phyloP scores from a whole-genome alignment of 2,888 invertebrate genomes.

The Steinernema scapterisci region DNA sequence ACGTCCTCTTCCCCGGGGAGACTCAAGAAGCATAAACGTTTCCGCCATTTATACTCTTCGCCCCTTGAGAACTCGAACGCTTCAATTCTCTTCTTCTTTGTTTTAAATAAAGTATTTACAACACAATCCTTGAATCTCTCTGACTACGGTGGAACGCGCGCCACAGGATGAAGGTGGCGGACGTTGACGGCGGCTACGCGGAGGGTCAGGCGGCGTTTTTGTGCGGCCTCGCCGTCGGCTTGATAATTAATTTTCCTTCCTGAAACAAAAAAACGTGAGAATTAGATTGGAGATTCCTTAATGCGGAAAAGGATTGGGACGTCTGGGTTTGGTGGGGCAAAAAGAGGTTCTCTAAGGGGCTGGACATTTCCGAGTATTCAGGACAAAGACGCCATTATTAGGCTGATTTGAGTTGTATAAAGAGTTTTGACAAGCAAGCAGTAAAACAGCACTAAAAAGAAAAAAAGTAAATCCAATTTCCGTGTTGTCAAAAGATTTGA shows the following conservation, averaged over 20 bases:
- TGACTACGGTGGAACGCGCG: too few species aligned
- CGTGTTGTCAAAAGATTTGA: too few species aligned
- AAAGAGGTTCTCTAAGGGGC: neutral
- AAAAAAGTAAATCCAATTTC: too few species aligned
- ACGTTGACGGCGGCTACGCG: neutral
- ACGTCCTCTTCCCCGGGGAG: neutral
- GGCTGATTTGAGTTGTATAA: too few species aligned
- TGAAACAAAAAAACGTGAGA: neutral
- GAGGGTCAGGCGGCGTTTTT: slow-evolving; percentile 11
- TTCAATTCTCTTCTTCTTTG: neutral
- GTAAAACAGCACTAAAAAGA: too few species aligned
- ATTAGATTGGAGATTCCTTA: neutral
- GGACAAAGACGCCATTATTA: too few species aligned
- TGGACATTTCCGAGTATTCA: too few species aligned
- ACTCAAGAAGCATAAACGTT: neutral
- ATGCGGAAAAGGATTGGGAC: neutral
- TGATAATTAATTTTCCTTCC: slow-evolving; percentile 28
- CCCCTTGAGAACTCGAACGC: neutral
- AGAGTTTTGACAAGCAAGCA: too few species aligned
- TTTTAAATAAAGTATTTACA: slow-evolving; percentile 15
- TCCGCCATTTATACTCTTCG: neutral
- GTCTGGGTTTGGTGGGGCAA: too few species aligned
- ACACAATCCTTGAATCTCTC: neutral
- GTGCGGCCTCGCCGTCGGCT: slow-evolving; percentile 27
- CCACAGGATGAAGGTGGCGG: too few species aligned